phyloP scores from a whole-genome alignment of 2,888 invertebrate species.

The Agriopis aurantiaria region DNA sequence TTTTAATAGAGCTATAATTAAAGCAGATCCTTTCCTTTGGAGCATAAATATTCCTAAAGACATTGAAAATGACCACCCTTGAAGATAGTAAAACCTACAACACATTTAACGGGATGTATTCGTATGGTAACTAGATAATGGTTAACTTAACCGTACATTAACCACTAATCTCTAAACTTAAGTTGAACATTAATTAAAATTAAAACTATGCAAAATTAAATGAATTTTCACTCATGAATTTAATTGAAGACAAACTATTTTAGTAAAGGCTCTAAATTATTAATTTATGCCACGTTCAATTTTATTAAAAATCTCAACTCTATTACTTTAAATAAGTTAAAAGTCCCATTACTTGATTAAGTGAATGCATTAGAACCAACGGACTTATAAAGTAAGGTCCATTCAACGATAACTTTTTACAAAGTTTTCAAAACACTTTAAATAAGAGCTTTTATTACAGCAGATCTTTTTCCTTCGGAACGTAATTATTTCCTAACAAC shows the following conservation, averaged over 20 bases:
- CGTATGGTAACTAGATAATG: too few species aligned
- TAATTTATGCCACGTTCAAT: too few species aligned
- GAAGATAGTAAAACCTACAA: slow-evolving; percentile 38
- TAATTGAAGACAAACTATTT: background rate
- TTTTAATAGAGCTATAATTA: background rate
- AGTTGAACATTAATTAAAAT: too few species aligned
- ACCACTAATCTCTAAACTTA: too few species aligned
- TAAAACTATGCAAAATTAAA: slow-evolving; percentile 12
- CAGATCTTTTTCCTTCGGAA: slow-evolving; percentile 17
- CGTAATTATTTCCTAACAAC: slow-evolving; percentile 33
- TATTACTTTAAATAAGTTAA: background rate
- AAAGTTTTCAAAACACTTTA: slow-evolving; percentile 17
- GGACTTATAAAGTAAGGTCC: background rate
- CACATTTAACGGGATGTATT: too few species aligned
- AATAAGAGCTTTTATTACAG: slow-evolving; percentile 5
- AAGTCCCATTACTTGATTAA: background rate
- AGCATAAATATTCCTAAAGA: slow-evolving; percentile 30
- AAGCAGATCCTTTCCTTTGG: slow-evolving; percentile 17
- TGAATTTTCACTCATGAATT: slow-evolving; percentile 1
- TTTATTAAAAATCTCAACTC: background rate
- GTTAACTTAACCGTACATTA: too few species aligned
- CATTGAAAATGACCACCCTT: slow-evolving; percentile 45
- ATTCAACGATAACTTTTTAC: slow-evolving; percentile 1
- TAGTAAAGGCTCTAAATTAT: too few species aligned
- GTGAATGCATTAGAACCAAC: background rate